Evolutionary conservation across 2,888 invertebrate species (phyloP), one percentile per base, ranked within the genome.

Genomic region (Morpho helenor): DNA sequence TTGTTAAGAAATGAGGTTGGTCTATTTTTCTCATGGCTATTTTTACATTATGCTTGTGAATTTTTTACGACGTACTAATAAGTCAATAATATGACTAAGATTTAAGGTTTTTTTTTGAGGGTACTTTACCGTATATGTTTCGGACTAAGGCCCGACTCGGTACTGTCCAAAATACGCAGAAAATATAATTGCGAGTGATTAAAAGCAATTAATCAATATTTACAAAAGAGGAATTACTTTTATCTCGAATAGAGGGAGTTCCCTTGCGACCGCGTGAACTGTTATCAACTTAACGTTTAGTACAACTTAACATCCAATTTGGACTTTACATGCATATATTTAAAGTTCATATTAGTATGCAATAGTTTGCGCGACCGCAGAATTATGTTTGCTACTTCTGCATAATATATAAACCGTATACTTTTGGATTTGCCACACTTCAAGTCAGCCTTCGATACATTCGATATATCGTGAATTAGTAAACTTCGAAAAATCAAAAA

Each of bases 401-500:
- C 46, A 8, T 40, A 41, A 39, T 53, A 53, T 53, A 47, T 53
- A 53, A 53, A 41, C 8, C 45, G 40, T 46, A 22, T 40, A 40
- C 16, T 47, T 40, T 8, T 9, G 9, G 9, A 39, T 8, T 53
- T 46, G 40, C 39, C 39, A 8, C 9, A n/a, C 40, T 22, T 46
- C 40, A 7, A 46, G 46, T 46, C 46, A 10, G 52, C 39, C 16
- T 46, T 52, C 40, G 6, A 45, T 8, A 46, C 8, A n/a, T 39
- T 46, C 8, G 39, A 16, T 40, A 39, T 7, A 45, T 39, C 44
- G 22, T 43, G 39, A 10, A 45, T 8, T 3, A 45, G 10, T 31
- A n/a, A 52, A 16, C 39, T 39, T 8, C 7, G 8, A 53, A 9
- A 41, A 57, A 47, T 31, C 41, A 31, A 76, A 69, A 59, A 81